Evolutionary conservation across 2,888 invertebrate genomes (phyloP), one percentile per base, ranked within the genome.

Genomic region (Galerucella pusilla): DNA sequence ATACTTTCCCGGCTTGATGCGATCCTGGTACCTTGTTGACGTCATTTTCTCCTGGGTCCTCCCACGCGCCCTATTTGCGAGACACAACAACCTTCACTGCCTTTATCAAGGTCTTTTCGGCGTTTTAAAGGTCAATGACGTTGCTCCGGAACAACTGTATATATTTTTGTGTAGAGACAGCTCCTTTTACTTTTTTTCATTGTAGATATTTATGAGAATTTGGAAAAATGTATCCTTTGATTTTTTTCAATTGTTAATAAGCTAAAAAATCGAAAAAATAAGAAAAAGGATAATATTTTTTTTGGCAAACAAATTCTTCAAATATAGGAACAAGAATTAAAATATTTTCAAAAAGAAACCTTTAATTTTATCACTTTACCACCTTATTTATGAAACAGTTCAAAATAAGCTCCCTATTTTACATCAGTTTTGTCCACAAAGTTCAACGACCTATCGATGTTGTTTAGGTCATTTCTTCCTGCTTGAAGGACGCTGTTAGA

Each of bases 11-110:
- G 9, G 9, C 7, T 68, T 65, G 65, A 75, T 79, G 71, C 61
- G 12, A 28, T 73, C 75, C 76, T 78, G 74, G 49, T 77, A 71
- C 68, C 68, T 78, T 79, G 77, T 78, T 78, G 78, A 77, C 78
- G 78, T 78, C 78, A 77, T 75, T 78, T 74, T 71, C 71, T 71
- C 59, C 57, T 71, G 65, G 71, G 57, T 71, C 65, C 59, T 65
- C 71, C 71, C 71, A 71, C 64, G 76, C 77, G 61, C 66, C 70
- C 64, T 73, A 71, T 45, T 73, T 61, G 20, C 59, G 64, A 46
- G 16, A 65, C 16, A 46, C 4, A 49, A 46, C 67, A 66, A 63
- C 71, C 71, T 71, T 71, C 71, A n/a, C 10, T 46, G 64, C 45
- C 46, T 65, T 20, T 16, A 2, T 57, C 10, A 35, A 52, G 46